A percentile compares a stretch with the other conserved stretches of the same genome.
These are phyloP conservation scores for Megastigmus dorsalis DNA, from an alignment of 2,888 invertebrate genomes.

Conservation along the genomic window DNA sequence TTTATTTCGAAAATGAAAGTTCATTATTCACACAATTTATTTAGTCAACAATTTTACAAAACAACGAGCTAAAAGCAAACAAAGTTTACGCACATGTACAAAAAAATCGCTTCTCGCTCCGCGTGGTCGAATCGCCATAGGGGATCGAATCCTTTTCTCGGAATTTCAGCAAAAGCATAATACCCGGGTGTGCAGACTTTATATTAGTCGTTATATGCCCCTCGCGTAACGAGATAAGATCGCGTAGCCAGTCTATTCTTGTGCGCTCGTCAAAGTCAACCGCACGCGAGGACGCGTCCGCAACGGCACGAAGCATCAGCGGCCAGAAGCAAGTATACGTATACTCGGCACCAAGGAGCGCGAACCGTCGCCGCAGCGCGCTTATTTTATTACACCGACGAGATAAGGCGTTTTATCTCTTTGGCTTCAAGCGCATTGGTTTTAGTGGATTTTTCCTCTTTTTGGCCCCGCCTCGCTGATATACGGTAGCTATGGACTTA, in stretches of 20 bases:
- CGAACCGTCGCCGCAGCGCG: too few relatives aligned
- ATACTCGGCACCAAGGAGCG: background rate
- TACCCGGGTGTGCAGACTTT: conserved; percentile 10
- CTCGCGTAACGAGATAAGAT: conserved; percentile 24
- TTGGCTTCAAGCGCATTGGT: background rate
- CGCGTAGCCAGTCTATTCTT: conserved; percentile 25
- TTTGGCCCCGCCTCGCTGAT: background rate
- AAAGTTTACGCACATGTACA: too few relatives aligned
- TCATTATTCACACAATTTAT: too few relatives aligned
- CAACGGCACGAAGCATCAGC: too few relatives aligned
- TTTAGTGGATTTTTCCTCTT: background rate
- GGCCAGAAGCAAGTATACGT: too few relatives aligned
- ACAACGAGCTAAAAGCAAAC: too few relatives aligned
- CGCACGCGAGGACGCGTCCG: background rate
- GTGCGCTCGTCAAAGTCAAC: conserved; percentile 35
- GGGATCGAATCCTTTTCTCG: conserved; percentile 19
- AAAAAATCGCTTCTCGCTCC: too few relatives aligned
- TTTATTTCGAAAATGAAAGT: too few relatives aligned
- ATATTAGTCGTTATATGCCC: conserved; percentile 24
- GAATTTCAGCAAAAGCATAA: conserved; percentile 19
- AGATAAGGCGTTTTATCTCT: conserved; percentile 34
- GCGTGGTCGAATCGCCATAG: background rate
- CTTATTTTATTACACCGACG: conserved; percentile 43
- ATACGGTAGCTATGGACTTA: conserved; percentile 2
- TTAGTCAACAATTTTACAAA: too few relatives aligned